Percentiles rank a stretch among this genome's conserved stretches.
Evolutionary conservation across 2,113 vertebrate genomes (phyloP).

Genomic region (Elaphurus davidianus): DNA sequence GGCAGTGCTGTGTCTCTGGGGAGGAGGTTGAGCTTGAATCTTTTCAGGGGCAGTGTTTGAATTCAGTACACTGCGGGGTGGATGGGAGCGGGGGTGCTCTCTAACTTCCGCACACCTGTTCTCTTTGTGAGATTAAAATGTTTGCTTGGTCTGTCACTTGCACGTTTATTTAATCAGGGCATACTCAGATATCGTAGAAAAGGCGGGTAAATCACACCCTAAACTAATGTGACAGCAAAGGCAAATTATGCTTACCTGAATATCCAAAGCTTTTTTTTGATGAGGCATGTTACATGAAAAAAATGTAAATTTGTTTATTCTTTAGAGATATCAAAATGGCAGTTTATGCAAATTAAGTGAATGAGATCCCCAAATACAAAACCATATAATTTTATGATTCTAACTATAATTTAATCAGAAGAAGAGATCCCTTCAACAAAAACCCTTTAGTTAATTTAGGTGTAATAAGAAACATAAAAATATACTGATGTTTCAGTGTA

Average conservation of each 20-base stretch:
- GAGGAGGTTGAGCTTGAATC: not conserved
- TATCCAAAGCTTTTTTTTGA: conserved; percentile 55
- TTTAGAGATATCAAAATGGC: conserved; percentile 39
- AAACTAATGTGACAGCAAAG: conserved; percentile 42
- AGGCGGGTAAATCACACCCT: conserved; percentile 59
- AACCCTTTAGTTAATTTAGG: conserved; percentile 48
- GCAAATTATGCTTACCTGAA: conserved; percentile 51
- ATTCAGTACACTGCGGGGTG: not conserved
- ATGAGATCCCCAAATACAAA: conserved; percentile 47
- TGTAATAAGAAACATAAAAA: conserved; percentile 31
- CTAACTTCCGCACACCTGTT: not conserved
- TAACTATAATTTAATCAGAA: conserved; percentile 61
- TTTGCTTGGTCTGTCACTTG: conserved; percentile 35
- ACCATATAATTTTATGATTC: conserved; percentile 55
- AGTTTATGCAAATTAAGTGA: conserved; percentile 62
- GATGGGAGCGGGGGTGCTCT: not conserved
- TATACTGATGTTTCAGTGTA: not conserved
- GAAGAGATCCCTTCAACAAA: conserved; percentile 40
- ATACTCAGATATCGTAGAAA: conserved; percentile 32
- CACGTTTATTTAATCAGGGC: conserved; percentile 68
- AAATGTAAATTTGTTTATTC: conserved; percentile 59
- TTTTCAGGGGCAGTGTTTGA: not conserved
- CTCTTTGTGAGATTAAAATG: conserved; percentile 49
- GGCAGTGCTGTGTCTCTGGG: not conserved
- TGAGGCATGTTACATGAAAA: not conserved